Base-by-base conservation (phyloP, 2,113 vertebrate species). In the Callopanchax toddi region DNA sequence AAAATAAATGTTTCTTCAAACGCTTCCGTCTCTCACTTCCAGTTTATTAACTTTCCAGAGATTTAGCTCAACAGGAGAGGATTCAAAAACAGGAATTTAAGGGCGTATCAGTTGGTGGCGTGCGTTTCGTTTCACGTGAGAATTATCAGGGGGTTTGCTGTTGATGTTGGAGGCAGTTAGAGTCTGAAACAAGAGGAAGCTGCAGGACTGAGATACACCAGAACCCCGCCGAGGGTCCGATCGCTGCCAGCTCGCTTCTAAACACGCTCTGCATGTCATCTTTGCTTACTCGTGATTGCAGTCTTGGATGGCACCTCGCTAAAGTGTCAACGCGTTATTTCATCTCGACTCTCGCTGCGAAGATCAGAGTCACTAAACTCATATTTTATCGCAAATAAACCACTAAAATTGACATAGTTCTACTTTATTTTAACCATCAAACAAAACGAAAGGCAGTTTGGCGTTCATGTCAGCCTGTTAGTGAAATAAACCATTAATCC, bases 111-210 rank as follows among this genome's bases (percentile, higher is more conserved):
- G 53, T 43, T 29, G 4, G 21, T 12, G 44, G 18, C 45, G 3
- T 12, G 42, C 50, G 55, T 13, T 78, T 75, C 50, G 48, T 70
- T 69, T 72, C 74, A 53, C 78, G 72, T 68, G 48, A 71, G 78
- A 82, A 61, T 46, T 39, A 78, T 68, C 64, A 61, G 57, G 50
- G 53, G 36, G 53, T 43, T 52, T 37, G 42, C 21, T 74, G 58
- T 62, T 63, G 55, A 44, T 59, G 44, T 25, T 40, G 25, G 21
- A 70, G 52, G 25, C 43, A 54, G 71, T 56, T 60, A 44, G 42
- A 12, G 11, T 54, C 26, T 32, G 29, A 32, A 32, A 32, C 29
- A 7, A 32, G 3, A 32, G 6, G 29, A 32, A 32, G 29, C 29
- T 20, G 69, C 17, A 21, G 18, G 32, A 21, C 29, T 74, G 66